Conservation (phyloP, 2,113 vertebrate species). For the Seriola quinqueradiata region DNA sequence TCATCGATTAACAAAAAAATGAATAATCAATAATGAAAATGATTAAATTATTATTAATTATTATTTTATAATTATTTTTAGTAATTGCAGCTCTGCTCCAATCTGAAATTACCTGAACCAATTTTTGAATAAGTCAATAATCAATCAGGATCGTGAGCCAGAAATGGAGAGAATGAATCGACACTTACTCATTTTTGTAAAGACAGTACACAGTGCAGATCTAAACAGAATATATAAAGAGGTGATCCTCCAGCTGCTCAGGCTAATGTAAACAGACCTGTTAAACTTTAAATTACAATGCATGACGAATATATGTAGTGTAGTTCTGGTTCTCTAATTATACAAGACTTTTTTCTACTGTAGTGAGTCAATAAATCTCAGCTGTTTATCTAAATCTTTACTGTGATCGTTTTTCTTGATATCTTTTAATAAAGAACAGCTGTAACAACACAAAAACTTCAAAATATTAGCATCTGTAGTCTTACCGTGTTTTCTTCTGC, state of each 20-base stretch:
- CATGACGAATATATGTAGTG: neutral
- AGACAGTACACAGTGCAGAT: neutral
- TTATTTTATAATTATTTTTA: no score
- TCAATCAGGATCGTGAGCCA: neutral
- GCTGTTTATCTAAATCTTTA: neutral
- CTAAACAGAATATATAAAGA: neutral
- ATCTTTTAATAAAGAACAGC: neutral
- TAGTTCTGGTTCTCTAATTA: neutral
- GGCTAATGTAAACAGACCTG: neutral
- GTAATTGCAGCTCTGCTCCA: no score
- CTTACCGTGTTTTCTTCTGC: slow-evolving; percentile 55
- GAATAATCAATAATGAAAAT: no score
- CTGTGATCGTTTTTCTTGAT: neutral
- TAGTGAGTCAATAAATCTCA: neutral
- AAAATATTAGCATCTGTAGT: neutral
- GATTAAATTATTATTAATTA: no score
- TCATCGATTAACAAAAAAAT: no score
- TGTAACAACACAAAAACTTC: neutral
- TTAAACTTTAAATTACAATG: neutral
- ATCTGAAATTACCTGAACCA: no score
- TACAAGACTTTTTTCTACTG: neutral
- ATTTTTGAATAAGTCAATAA: no score
- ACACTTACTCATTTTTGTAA: neutral
- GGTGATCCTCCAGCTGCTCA: neutral
- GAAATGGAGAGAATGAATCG: slow-evolving; percentile 1